These are phyloP conservation scores for Lacanobia oleracea DNA, from an alignment of 2,888 invertebrate genomes.

Conservation along the genomic window DNA sequence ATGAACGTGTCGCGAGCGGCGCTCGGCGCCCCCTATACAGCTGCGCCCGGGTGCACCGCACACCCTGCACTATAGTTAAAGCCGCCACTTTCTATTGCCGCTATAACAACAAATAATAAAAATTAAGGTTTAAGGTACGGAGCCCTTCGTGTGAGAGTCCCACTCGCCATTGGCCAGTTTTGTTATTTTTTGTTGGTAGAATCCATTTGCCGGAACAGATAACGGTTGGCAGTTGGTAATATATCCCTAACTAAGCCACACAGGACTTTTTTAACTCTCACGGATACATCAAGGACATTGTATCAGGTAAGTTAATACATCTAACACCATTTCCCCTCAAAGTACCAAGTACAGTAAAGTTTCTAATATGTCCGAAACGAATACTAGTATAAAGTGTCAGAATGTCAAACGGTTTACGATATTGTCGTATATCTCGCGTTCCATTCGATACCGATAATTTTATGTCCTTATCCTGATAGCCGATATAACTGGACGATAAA, in stretches of 20 bases:
- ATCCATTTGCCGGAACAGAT: too few relatives aligned
- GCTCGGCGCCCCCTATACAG: too few relatives aligned
- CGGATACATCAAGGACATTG: neutral
- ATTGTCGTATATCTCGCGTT: slow-evolving; percentile 19
- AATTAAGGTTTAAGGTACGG: too few relatives aligned
- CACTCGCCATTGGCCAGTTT: too few relatives aligned
- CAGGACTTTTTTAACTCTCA: neutral
- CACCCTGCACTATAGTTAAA: too few relatives aligned
- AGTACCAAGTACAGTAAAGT: neutral
- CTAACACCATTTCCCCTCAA: neutral
- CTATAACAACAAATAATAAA: too few relatives aligned
- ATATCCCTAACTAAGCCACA: neutral
- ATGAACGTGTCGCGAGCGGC: too few relatives aligned
- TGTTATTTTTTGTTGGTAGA: too few relatives aligned
- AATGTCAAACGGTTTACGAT: slow-evolving; percentile 48
- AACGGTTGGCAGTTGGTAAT: neutral
- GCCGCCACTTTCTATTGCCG: too few relatives aligned
- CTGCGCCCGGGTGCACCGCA: too few relatives aligned
- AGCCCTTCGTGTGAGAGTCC: too few relatives aligned
- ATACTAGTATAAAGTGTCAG: slow-evolving; percentile 35
- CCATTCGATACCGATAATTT: slow-evolving; percentile 45
- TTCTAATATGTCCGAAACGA: slow-evolving; percentile 27
- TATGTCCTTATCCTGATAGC: slow-evolving; percentile 44
- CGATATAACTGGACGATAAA: slow-evolving; percentile 26
- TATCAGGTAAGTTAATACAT: slow-evolving; percentile 9